Conservation (phyloP, 2,113 vertebrate genomes). For the Uropsilus gracilis region DNA sequence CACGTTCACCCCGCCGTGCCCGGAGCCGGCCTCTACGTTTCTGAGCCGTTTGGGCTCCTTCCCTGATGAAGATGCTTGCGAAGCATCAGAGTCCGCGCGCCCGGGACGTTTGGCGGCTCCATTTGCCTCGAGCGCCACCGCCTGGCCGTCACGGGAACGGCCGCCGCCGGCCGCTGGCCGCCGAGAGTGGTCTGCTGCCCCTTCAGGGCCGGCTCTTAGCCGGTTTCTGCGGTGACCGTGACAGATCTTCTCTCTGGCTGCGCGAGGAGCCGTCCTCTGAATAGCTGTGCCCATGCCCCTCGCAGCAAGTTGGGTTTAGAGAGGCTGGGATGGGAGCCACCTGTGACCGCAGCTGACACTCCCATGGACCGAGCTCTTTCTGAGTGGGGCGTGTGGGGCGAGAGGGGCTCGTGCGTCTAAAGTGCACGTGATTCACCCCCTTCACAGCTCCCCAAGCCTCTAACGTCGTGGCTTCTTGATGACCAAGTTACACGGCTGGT, state of each 20-base stretch:
- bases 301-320: background rate
- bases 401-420: accelerated
- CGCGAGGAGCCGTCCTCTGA: background rate
- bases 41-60: no score
- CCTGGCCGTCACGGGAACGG: constrained; percentile 75
- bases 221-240: background rate
- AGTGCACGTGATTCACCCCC: no score
- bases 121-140: constrained; percentile 85
- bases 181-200: background rate
- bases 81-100: background rate
- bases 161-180: background rate
- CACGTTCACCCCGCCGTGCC: background rate
- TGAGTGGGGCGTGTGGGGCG: background rate
- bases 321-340: background rate
- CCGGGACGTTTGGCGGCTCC: background rate
- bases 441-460: accelerated
- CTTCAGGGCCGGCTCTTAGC: background rate
- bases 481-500: background rate
- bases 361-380: background rate
- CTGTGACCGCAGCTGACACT: background rate
- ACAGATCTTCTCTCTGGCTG: no score
- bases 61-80: accelerated
- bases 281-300: no score
- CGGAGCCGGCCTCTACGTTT: accelerated
- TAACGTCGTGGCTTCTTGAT: background rate